Percentiles rank a stretch among this genome's conserved stretches.
These are phyloP conservation scores for Leptopterna dolabrata DNA, from an alignment of 2,888 invertebrate genomes.

Conservation along the genomic window DNA sequence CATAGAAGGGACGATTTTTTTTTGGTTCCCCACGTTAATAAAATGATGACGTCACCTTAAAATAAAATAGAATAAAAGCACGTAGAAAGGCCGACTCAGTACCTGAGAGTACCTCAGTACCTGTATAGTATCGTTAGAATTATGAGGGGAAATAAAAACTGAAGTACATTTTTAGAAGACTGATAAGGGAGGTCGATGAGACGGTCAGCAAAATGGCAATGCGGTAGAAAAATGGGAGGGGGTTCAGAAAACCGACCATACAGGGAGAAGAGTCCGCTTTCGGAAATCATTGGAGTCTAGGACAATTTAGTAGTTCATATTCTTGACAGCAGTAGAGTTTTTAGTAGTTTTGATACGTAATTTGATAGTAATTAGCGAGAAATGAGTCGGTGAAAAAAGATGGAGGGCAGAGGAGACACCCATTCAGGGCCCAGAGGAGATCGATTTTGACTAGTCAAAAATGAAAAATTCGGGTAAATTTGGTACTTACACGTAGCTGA, in stretches of 20 bases:
- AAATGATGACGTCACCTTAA: not conserved
- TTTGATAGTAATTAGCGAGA: not conserved
- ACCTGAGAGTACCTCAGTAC: no score
- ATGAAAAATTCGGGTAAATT: not conserved
- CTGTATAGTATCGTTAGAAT: no score
- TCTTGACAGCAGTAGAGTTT: not conserved
- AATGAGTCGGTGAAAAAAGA: not conserved
- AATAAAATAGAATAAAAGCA: no score
- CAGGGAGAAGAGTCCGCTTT: not conserved
- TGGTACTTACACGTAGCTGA: conserved; percentile 37
- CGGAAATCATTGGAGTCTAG: not conserved
- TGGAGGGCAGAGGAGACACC: conserved; percentile 6
- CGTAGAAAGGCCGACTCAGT: no score
- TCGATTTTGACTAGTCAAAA: not conserved
- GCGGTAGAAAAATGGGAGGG: not conserved
- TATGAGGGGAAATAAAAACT: no score
- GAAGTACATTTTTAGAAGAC: no score
- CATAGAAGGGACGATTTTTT: no score
- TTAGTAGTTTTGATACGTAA: not conserved
- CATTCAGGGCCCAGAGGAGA: not conserved
- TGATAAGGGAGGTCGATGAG: not conserved
- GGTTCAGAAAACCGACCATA: not conserved
- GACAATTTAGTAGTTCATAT: not conserved
- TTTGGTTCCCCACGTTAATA: not conserved
- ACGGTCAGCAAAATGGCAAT: not conserved